Base-by-base conservation (phyloP, 2,113 vertebrate genomes). In the Muntiacus muntjak region DNA sequence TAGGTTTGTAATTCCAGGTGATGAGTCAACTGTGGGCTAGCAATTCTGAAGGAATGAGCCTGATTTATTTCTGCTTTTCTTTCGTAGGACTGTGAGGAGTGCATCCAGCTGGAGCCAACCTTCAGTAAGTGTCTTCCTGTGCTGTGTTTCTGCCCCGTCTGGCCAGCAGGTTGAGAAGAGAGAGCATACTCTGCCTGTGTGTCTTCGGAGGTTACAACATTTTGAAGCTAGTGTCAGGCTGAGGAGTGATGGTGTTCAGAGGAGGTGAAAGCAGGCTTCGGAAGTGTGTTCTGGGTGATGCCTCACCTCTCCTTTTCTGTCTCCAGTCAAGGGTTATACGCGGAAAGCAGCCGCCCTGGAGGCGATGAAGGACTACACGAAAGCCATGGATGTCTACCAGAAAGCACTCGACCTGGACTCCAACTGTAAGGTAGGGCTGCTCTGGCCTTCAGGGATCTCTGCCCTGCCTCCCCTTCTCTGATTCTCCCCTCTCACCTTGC, bases 341-440 rank as follows among this genome's bases (percentile, higher is more conserved):
- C 99, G 99, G 78, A 99, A 99, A 98, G 99, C 99, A 5, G 99
- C 99, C 3, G 99, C 99, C 6, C 97, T 99, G n/a, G 99, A 99
- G 97, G 99, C 99, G 21, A 99, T 99, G 99, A 99, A 99, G 97
- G 99, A 99, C 96, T 99, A 98, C 97, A 98, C 99, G 8, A 99
- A 99, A 98, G 99, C 99, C 52, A 99, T 99, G 99, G 99, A 99
- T 23, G 99, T 98, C 9, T 99, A 99, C 96, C 99, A 99, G 98
- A 99, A 99, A 92, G 99, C 99, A 0, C 97, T 99, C 9, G 99
- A 99, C 84, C 99, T 99, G 3, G 99, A 99, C 74, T 98, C 99
- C 40, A 98, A 96, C 97, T 99, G 99, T 60, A 99, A 99, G 99
- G 99, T 99, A 58, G 33, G 91, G 92, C 50, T 58, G 25, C 91